These are phyloP conservation scores for Nephrocerus scutellatus DNA, from an alignment of 2,888 invertebrate species.

Conservation along the genomic window DNA sequence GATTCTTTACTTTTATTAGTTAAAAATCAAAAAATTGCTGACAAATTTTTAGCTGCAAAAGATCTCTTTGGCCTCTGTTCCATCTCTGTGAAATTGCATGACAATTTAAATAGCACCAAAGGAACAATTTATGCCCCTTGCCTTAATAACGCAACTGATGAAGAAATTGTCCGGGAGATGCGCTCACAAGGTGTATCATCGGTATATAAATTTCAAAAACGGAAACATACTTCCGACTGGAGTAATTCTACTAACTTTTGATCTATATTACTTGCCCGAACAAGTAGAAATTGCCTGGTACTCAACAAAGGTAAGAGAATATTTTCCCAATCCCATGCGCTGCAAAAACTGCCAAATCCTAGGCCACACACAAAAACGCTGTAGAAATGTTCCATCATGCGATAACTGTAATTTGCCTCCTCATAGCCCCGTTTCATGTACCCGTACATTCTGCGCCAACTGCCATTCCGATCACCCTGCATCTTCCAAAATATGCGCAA, in stretches of 20 bases:
- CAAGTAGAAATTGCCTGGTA: constrained; percentile 12
- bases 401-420: constrained; percentile 8
- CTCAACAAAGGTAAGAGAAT: constrained; percentile 12
- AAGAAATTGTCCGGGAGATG: constrained; percentile 15
- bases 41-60: constrained; percentile 4
- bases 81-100: constrained; percentile 10
- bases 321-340: constrained; percentile 20
- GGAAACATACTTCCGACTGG: constrained; percentile 10
- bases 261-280: constrained; percentile 7
- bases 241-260: constrained; percentile 9
- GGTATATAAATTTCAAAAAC: constrained; percentile 6
- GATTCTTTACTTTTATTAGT: constrained; percentile 13
- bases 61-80: constrained; percentile 6
- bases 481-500: constrained; percentile 7
- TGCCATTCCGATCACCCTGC: constrained; percentile 9
- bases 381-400: constrained; percentile 4
- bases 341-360: constrained; percentile 18
- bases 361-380: constrained; percentile 16
- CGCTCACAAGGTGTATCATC: constrained; percentile 5
- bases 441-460: constrained; percentile 5
- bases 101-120: constrained; percentile 13
- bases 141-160: constrained; percentile 9
- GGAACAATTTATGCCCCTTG: constrained; percentile 16
- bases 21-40: constrained; percentile 1
- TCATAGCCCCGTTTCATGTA: constrained; percentile 5